Conservation (phyloP, 2,797 vertebrate genomes). For the Peromyscus nudipes region DNA sequence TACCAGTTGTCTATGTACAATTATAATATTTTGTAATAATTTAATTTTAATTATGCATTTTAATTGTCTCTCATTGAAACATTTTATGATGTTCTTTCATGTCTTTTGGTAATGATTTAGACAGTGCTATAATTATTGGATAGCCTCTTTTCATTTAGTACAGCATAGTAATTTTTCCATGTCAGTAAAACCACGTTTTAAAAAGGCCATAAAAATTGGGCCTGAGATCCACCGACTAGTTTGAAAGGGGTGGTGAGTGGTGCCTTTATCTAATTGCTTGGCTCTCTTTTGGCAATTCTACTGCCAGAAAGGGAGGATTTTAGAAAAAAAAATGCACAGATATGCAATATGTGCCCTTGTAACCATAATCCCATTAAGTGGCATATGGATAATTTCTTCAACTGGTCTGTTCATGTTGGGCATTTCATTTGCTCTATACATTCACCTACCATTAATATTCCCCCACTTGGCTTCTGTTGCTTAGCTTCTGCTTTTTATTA, state of each 20-base stretch:
- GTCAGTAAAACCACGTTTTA: constrained; percentile 55
- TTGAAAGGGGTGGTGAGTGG: background rate
- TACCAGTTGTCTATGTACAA: constrained; percentile 5
- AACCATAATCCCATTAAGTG: background rate
- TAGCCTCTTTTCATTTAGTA: constrained; percentile 50
- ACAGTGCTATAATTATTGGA: constrained; percentile 7
- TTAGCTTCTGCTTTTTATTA: background rate
- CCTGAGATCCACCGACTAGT: background rate
- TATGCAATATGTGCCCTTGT: background rate
- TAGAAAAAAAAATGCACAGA: background rate
- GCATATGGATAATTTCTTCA: background rate
- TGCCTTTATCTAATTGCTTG: background rate
- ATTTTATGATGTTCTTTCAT: constrained; percentile 55
- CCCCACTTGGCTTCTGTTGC: constrained; percentile 9
- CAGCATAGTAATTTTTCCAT: constrained; percentile 55
- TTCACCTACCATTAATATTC: background rate
- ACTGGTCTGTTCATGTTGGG: constrained; percentile 4
- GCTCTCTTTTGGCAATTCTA: constrained; percentile 1
- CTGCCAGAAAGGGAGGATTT: background rate
- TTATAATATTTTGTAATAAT: constrained; percentile 47
- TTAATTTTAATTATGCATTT: constrained; percentile 54
- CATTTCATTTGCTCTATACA: constrained; percentile 27
- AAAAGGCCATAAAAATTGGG: background rate
- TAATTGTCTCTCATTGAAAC: constrained; percentile 53
- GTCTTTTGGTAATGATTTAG: constrained; percentile 59